Conservation (phyloP, 1,140 invertebrate species). For the Drosophila orosa region DNA sequence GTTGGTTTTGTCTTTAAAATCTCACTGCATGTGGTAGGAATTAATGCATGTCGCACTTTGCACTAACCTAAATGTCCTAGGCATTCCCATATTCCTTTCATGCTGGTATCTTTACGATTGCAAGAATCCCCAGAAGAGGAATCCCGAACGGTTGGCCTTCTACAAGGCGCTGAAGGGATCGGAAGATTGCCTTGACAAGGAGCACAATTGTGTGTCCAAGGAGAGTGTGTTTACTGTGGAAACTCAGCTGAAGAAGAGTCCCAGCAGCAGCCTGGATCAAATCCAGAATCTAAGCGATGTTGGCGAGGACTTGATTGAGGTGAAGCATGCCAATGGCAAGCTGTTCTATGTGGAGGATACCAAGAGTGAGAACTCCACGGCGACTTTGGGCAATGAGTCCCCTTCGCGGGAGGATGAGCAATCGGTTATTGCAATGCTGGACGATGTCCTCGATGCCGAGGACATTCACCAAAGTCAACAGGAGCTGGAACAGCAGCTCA, state of each 20-base stretch:
- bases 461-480: slow-evolving; percentile 50
- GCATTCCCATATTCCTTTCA: slow-evolving; percentile 77
- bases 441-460: slow-evolving; percentile 76
- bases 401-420: slow-evolving; percentile 60
- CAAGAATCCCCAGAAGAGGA: slow-evolving; percentile 62
- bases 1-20: slow-evolving; percentile 23
- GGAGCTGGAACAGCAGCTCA: slow-evolving; percentile 36
- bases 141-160: slow-evolving; percentile 62
- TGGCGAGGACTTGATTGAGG: slow-evolving; percentile 64
- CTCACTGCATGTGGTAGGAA: slow-evolving; percentile 58
- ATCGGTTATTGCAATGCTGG: slow-evolving; percentile 77
- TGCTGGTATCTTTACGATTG: slow-evolving; percentile 79
- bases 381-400: slow-evolving; percentile 24
- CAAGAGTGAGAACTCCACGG: slow-evolving; percentile 58
- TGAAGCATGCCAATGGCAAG: slow-evolving; percentile 73
- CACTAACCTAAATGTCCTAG: slow-evolving; percentile 55
- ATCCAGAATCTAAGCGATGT: slow-evolving; percentile 76
- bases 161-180: slow-evolving; percentile 43
- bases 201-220: slow-evolving; percentile 40
- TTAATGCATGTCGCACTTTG: slow-evolving; percentile 58
- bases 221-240: slow-evolving; percentile 50
- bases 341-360: slow-evolving; percentile 75
- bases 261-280: slow-evolving; percentile 63
- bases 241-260: slow-evolving; percentile 49
- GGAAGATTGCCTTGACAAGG: background rate